A percentile compares a stretch with the other conserved stretches of the same genome.
Conservation (phyloP, 2,113 vertebrate genomes). For the Reinhardtius hippoglossoides region DNA sequence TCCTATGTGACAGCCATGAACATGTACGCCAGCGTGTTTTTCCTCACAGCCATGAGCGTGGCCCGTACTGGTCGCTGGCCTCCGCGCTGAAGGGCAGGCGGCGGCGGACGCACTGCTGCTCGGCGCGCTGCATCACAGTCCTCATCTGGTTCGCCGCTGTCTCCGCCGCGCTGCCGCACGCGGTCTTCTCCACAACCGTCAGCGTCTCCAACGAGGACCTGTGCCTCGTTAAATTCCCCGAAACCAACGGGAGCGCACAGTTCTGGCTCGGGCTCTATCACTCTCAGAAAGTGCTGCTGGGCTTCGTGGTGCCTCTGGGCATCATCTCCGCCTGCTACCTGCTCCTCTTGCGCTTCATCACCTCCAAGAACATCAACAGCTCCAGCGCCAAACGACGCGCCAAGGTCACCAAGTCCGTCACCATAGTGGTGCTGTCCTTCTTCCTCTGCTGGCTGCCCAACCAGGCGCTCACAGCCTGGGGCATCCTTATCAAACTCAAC, state of each 20-base stretch:
- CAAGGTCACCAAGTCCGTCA: conserved; percentile 94
- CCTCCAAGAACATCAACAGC: conserved; percentile 83
- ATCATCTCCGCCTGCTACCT: conserved; percentile 91
- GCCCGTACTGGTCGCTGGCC: conserved; percentile 91
- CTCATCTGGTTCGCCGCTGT: conserved; percentile 88
- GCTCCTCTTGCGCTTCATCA: conserved; percentile 90
- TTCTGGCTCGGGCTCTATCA: conserved; percentile 95
- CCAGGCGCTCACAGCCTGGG: conserved; percentile 94
- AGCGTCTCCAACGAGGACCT: conserved; percentile 89
- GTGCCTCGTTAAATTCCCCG: conserved; percentile 92
- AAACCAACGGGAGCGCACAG: conserved; percentile 84
- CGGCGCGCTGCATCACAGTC: conserved; percentile 83
- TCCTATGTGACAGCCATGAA: conserved; percentile 94
- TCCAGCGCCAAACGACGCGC: conserved; percentile 88
- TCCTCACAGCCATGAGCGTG: conserved; percentile 97
- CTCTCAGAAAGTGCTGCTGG: conserved; percentile 92
- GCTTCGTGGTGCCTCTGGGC: conserved; percentile 89
- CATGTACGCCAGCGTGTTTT: conserved; percentile 99
- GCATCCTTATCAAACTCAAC: conserved; percentile 95
- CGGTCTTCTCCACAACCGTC: conserved; percentile 92
- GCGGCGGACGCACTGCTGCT: conserved; percentile 77
- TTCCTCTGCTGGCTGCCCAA: conserved; percentile 98
- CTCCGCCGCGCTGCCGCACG: conserved; percentile 89
- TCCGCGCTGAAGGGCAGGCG: conserved; percentile 87
- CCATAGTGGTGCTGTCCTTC: conserved; percentile 93